Evolutionary conservation across 2,113 vertebrate genomes (phyloP), one percentile per base, ranked within the genome.

Genomic region (Promerops cafer): DNA sequence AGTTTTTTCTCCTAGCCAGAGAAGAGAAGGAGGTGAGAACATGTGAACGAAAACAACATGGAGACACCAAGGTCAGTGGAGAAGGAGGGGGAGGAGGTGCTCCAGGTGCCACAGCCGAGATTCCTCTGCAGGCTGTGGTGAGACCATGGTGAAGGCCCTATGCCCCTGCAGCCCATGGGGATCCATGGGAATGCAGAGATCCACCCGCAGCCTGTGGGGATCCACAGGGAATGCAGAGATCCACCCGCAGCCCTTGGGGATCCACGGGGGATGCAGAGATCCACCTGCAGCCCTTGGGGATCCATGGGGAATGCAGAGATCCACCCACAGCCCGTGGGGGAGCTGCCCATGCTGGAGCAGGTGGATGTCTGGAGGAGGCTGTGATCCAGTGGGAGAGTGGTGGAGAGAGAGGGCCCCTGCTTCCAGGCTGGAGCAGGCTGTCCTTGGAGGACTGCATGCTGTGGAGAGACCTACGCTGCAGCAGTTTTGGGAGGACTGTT

Each of bases 401-500:
- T n/a, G 39, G 10, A 45, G 24, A 35, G 24, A 56, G 53, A 14
- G 30, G 13, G 4, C 40, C 18, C 18, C 19, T 23, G 42, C 8
- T 37, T 6, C 54, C 33, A 75, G 42, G 8, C 26, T 30, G 26
- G 71, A 37, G 31, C 40, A 35, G 70, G 52, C 52, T n/a, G 39
- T 1, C 31, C 70, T 56, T 56, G 70, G 70, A n/a, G 23, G 2
- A 5, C 52, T 20, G 39, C 53, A 13, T 24, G 23, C 2, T 0
- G 2, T 44, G 31, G 18, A 44, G 10, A 4, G 24, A 42, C 9
- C 7, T 39, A n/a, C 0, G 0, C 1, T 6, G 0, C 39, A 44
- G 17, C 1, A 6, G 31, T 7, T 44, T 24, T n/a, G 39, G 50
- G 30, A 71, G 30, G 16, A 22, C 4, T 20, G 24, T 27, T 8